Evolutionary conservation across 2,797 vertebrate species (phyloP).

Genomic region (Tauraco hartlaubi): DNA sequence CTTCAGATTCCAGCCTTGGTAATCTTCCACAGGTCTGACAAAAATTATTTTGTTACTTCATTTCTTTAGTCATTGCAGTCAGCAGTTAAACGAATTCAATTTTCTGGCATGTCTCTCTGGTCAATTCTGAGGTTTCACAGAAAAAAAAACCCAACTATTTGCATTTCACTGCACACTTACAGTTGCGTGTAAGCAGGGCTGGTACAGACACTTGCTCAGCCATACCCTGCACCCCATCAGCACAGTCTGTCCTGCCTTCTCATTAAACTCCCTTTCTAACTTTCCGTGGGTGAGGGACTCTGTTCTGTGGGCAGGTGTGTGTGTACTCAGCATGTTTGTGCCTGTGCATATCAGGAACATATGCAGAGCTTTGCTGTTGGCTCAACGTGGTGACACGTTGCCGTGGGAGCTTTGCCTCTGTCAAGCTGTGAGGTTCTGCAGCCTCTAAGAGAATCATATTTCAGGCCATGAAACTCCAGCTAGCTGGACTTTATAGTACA

Average conservation of each 20-base stretch:
- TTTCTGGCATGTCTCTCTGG: background rate
- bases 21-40: background rate
- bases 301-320: no score
- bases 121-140: background rate
- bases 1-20: background rate
- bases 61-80: background rate
- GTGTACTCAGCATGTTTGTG: background rate
- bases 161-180: background rate
- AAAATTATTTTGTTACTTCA: background rate
- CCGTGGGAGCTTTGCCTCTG: background rate
- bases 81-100: background rate
- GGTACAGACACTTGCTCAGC: accelerated
- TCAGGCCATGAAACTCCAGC: background rate
- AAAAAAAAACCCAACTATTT: no score
- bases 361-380: background rate
- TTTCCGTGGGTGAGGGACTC: background rate
- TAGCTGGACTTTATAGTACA: background rate
- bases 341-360: background rate
- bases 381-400: background rate
- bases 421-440: background rate
- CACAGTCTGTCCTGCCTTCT: background rate
- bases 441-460: accelerated
- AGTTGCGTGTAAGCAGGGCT: background rate
- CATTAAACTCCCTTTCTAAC: background rate
- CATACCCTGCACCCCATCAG: background rate